Evolutionary conservation across 2,888 invertebrate genomes (phyloP), one percentile per base, ranked within the genome.

Genomic region (Cataglyphis altisquamis): DNA sequence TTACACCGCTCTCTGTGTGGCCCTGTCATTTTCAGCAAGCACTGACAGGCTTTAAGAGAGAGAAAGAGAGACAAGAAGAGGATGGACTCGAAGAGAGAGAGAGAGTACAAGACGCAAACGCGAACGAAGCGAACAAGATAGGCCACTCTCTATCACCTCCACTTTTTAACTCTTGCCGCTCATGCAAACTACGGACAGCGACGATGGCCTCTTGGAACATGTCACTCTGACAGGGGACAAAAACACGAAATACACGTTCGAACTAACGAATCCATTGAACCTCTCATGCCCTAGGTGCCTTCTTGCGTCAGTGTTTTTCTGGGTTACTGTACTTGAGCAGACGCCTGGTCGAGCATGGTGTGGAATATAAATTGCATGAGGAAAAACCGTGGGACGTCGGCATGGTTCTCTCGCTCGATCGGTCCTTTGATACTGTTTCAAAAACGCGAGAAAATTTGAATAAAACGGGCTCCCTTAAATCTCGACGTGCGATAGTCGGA

Each of bases 1-100:
- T 91, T 91, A 91, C 90, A 89, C 82, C 88, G 83, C 88, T 81
- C 89, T 88, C 88, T 89, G 92, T 92, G 91, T 91, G 92, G 90
- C 85, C 91, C 91, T 91, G 92, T 92, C 91, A 92, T 91, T 92
- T 90, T 87, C 91, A 89, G 86, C 80, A 84, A 88, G 89, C 89
- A 89, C 86, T 84, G 89, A 87, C 85, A 84, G 82, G 70, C 85
- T 84, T 21, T 86, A 89, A 86, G 85, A 83, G 90, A 64, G 25
- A 25, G 83, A 81, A 66, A 63, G 41, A 29, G 29, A 21, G 62
- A 10, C 9, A 21, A 18, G 45, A 67, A 6, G 45, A 70, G 45
- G 67, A 55, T 64, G 32, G 15, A 64, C 45, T 67, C 25, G 36
- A 80, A 36, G 81, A 80, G 25, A 25, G 1, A 25, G 25, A 25